These are phyloP conservation scores for Coleophora flavipennella DNA, from an alignment of 2,888 invertebrate species.

Conservation along the genomic window DNA sequence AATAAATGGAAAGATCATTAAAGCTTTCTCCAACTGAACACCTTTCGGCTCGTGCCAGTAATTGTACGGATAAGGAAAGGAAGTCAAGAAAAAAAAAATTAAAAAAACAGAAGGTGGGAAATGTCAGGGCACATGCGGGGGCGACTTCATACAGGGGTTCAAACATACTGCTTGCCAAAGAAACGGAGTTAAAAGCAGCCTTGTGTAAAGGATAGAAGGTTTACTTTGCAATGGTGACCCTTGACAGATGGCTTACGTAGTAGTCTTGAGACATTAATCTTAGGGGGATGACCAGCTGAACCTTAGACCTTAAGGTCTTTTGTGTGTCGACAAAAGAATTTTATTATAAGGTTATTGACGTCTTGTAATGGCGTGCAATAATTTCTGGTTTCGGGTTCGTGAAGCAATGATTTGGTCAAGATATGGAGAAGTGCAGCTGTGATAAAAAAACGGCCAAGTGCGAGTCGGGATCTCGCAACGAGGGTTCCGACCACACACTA, in stretches of 20 bases:
- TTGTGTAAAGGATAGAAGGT: too few species aligned
- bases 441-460: too few species aligned
- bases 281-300: conserved; percentile 13
- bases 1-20: conserved; percentile 7
- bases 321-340: too few species aligned
- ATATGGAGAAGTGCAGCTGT: too few species aligned
- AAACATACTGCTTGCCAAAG: too few species aligned
- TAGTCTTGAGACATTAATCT: conserved; percentile 13
- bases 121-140: conserved; percentile 19
- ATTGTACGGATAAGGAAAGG: conserved; percentile 12
- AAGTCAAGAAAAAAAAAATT: conserved; percentile 6
- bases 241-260: too few species aligned
- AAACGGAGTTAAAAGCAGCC: too few species aligned
- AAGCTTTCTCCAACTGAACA: conserved; percentile 11
- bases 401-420: too few species aligned
- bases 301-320: conserved; percentile 5
- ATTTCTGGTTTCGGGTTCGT: too few species aligned
- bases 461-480: too few species aligned
- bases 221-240: too few species aligned
- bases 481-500: too few species aligned
- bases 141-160: conserved; percentile 5
- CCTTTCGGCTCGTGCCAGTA: conserved; percentile 11
- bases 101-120: conserved; percentile 19
- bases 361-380: conserved; percentile 1
- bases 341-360: conserved; percentile 1